These are phyloP conservation scores for Poecilia latipinna DNA, from an alignment of 2,113 vertebrate species.

Conservation along the genomic window DNA sequence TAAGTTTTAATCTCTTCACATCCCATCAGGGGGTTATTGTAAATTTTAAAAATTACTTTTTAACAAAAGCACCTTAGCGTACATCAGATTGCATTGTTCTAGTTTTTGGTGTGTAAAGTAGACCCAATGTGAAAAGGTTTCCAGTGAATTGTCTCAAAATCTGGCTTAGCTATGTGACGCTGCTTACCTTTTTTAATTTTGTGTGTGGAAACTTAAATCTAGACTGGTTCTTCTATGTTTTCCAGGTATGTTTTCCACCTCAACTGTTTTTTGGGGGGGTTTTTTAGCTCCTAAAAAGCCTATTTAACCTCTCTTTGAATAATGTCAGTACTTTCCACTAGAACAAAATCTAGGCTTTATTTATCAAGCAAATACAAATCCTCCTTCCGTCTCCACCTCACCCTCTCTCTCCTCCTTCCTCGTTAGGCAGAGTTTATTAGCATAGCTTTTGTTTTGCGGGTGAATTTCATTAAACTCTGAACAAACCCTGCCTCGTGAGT, in stretches of 20 bases:
- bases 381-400: slow-evolving; percentile 33
- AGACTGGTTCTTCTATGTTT: slow-evolving; percentile 43
- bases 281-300: slow-evolving; percentile 62
- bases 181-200: slow-evolving; percentile 16
- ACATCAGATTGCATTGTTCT: too few species aligned
- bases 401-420: slow-evolving; percentile 64
- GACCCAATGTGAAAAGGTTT: neutral
- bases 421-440: slow-evolving; percentile 78
- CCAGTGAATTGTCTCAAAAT: too few species aligned
- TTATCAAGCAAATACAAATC: slow-evolving; percentile 75
- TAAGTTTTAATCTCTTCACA: too few species aligned
- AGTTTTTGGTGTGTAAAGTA: neutral
- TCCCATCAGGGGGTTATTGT: neutral
- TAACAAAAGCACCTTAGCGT: neutral
- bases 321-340: slow-evolving; percentile 56
- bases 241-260: slow-evolving; percentile 12
- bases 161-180: neutral
- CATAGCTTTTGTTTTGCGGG: slow-evolving; percentile 78
- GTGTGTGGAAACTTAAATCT: slow-evolving; percentile 34
- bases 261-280: slow-evolving; percentile 12
- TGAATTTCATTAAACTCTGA: slow-evolving; percentile 84
- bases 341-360: slow-evolving; percentile 70
- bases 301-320: slow-evolving; percentile 75
- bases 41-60: neutral
- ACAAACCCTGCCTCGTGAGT: slow-evolving; percentile 75